These are phyloP conservation scores for Mamestra configurata DNA, from an alignment of 1,140 invertebrate genomes.

Conservation along the genomic window DNA sequence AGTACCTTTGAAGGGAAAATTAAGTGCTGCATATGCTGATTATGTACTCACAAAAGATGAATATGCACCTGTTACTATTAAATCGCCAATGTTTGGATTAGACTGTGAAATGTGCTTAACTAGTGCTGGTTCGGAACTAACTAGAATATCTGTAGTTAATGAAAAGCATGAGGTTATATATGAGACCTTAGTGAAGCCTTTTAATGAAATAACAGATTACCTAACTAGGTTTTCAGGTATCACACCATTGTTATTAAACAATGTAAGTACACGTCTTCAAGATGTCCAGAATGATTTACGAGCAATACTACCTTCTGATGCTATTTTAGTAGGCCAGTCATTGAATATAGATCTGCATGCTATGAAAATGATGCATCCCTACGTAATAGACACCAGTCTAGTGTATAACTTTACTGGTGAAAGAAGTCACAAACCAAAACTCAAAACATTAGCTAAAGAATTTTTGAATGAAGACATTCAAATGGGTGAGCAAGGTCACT, in stretches of 20 bases:
- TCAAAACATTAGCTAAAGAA: constrained; percentile 91
- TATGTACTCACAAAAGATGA: constrained; percentile 92
- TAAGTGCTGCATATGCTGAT: constrained; percentile 90
- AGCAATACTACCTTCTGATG: constrained; percentile 93
- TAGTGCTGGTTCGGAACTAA: constrained; percentile 92
- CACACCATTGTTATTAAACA: constrained; percentile 91
- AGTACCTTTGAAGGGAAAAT: constrained; percentile 91
- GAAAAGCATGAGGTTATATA: constrained; percentile 94
- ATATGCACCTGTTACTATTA: constrained; percentile 92
- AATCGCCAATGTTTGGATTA: constrained; percentile 95
- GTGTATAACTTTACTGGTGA: constrained; percentile 96
- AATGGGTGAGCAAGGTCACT: constrained; percentile 91
- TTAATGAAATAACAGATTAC: constrained; percentile 95
- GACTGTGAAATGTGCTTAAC: constrained; percentile 99
- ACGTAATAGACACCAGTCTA: constrained; percentile 97
- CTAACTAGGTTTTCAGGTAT: constrained; percentile 96
- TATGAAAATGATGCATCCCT: constrained; percentile 97
- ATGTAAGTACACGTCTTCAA: constrained; percentile 92
- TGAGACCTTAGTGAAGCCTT: constrained; percentile 95
- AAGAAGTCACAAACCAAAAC: constrained; percentile 92
- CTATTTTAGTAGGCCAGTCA: constrained; percentile 97
- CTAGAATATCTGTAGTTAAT: constrained; percentile 96
- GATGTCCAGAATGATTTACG: constrained; percentile 94
- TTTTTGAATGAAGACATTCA: constrained; percentile 96
- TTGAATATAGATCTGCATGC: constrained; percentile 96